These are phyloP conservation scores for Anadara kagoshimensis DNA, from an alignment of 1,140 invertebrate genomes.

Conservation along the genomic window DNA sequence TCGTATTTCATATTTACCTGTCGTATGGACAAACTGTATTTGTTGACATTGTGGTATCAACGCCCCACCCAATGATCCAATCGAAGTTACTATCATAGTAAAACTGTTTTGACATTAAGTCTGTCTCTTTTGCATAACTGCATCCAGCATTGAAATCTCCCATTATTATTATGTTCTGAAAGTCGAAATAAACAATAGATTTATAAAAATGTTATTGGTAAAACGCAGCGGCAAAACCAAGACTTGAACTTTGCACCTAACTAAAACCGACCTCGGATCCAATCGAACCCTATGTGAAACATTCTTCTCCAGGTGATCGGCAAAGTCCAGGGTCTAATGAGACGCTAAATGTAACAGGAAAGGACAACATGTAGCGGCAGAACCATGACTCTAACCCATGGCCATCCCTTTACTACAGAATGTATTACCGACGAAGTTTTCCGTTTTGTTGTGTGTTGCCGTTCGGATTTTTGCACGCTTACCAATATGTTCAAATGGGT, in stretches of 20 bases:
- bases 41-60: conserved; percentile 67
- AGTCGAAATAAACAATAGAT: not conserved
- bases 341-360: not conserved
- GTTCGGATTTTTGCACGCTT: not conserved
- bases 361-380: too few relatives aligned
- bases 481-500: not conserved
- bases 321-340: not conserved
- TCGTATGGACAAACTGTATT: conserved; percentile 71
- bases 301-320: not conserved
- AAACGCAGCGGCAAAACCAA: too few relatives aligned
- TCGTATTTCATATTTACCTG: conserved; percentile 35
- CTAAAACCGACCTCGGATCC: too few relatives aligned
- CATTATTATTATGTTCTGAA: conserved; percentile 64
- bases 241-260: not conserved
- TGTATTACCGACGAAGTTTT: too few relatives aligned
- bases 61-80: conserved; percentile 66
- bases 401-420: too few relatives aligned
- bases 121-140: conserved; percentile 56
- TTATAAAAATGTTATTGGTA: not conserved
- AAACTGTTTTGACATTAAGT: conserved; percentile 53
- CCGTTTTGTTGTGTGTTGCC: not conserved
- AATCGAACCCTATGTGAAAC: too few relatives aligned
- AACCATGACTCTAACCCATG: too few relatives aligned
- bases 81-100: conserved; percentile 46
- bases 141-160: conserved; percentile 73